Conservation (phyloP, 2,797 vertebrate species). For the Syngnathus rostellatus region DNA sequence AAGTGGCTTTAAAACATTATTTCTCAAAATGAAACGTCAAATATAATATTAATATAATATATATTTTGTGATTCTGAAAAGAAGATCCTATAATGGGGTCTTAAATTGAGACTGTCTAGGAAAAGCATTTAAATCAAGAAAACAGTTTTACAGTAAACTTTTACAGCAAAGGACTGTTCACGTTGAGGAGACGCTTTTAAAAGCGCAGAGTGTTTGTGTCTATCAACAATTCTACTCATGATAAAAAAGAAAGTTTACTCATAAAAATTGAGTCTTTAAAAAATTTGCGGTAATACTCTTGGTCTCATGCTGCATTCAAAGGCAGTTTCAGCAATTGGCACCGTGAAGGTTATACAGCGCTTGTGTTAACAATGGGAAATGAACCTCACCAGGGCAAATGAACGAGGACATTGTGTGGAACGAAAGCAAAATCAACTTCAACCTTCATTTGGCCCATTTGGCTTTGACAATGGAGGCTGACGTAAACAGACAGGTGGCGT, state of each 20-base stretch:
- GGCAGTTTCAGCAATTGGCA: neutral
- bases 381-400: conserved; percentile 1
- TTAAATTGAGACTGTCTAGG: no score
- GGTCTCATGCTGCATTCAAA: neutral
- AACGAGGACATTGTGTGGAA: conserved; percentile 18
- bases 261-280: neutral
- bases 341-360: neutral
- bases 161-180: neutral
- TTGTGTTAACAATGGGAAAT: conserved; percentile 32
- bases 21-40: neutral
- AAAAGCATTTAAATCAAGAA: neutral
- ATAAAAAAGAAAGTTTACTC: neutral
- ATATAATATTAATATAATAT: neutral
- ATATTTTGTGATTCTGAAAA: no score
- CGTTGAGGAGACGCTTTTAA: neutral
- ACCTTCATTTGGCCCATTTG: conserved; percentile 31
- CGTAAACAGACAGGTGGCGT: conserved; percentile 34
- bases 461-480: conserved; percentile 36
- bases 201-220: neutral
- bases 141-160: neutral
- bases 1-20: no score
- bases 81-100: no score
- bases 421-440: conserved; percentile 39
- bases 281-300: neutral
- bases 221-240: neutral